Percentiles rank a stretch among this genome's conserved stretches.
phyloP scores from a whole-genome alignment of 1,140 invertebrate genomes.

The Ctenoplectra terminalis region DNA sequence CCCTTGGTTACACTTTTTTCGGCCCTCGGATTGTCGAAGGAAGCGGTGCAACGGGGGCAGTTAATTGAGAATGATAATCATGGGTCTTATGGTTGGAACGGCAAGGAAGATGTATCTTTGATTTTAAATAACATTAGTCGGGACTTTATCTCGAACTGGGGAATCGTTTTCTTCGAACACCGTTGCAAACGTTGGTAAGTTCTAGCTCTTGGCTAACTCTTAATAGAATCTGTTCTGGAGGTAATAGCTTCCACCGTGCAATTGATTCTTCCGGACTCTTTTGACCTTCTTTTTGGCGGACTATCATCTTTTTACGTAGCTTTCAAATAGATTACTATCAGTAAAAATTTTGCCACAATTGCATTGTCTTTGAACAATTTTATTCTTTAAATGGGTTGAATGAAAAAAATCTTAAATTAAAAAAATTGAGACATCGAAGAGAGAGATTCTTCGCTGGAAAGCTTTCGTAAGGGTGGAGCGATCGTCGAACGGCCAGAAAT shows the following conservation, averaged over 20 bases:
- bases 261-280: slow-evolving; percentile 12
- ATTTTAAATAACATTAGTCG: slow-evolving; percentile 18
- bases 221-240: slow-evolving; percentile 31
- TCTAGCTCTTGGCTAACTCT: slow-evolving; percentile 12
- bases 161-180: not conserved
- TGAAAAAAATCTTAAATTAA: too few species aligned
- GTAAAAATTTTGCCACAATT: not conserved
- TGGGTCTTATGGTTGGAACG: too few species aligned
- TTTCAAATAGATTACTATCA: not conserved
- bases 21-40: not conserved
- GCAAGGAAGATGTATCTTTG: not conserved
- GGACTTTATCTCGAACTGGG: not conserved
- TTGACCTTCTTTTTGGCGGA: not conserved
- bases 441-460: too few species aligned
- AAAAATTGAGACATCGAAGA: too few species aligned
- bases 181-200: not conserved
- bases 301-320: not conserved
- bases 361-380: too few species aligned
- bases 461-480: not conserved
- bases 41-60: not conserved
- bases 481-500: too few species aligned
- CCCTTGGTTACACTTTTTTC: not conserved
- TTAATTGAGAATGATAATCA: slow-evolving; percentile 20
- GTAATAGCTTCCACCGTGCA: slow-evolving; percentile 18
- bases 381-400: too few species aligned